Evolutionary conservation across 2,797 vertebrate species (phyloP).

Genomic region (Kryptopterus vitreolus): DNA sequence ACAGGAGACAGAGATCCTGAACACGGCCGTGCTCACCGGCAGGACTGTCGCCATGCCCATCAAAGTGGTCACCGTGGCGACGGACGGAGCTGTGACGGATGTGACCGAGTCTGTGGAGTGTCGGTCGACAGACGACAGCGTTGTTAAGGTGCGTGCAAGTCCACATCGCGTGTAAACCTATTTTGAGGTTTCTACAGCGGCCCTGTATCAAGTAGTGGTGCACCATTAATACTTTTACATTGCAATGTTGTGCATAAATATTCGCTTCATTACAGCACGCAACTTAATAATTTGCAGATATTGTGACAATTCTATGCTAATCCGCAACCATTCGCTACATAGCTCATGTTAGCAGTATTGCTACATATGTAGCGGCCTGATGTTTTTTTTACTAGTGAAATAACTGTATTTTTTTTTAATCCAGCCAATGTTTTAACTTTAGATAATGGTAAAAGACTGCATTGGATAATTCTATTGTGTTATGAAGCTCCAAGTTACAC

Average conservation of each 20-base stretch:
- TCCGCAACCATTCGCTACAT: background rate
- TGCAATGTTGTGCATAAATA: background rate
- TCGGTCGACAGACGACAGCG: conserved; percentile 84
- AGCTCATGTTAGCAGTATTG: background rate
- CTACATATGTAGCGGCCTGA: background rate
- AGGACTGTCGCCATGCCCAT: conserved; percentile 86
- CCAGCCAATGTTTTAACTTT: background rate
- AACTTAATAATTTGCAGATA: background rate
- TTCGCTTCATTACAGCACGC: background rate
- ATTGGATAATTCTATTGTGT: background rate
- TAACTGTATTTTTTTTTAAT: background rate
- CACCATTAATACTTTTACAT: background rate
- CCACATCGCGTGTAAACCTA: background rate
- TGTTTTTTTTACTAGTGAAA: background rate
- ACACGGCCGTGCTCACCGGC: conserved; percentile 91
- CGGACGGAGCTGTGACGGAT: conserved; percentile 80
- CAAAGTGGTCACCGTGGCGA: conserved; percentile 88
- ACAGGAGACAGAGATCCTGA: conserved; percentile 93
- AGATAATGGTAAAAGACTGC: too few species aligned
- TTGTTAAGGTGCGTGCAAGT: conserved; percentile 82
- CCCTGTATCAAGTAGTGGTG: background rate
- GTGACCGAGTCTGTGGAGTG: conserved; percentile 92
- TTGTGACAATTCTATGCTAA: background rate
- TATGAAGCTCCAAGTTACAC: background rate
- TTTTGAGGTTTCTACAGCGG: background rate